Evolutionary conservation across 2,888 invertebrate species (phyloP), one percentile per base, ranked within the genome.

Genomic region (Drosophila pseudotalamancana): DNA sequence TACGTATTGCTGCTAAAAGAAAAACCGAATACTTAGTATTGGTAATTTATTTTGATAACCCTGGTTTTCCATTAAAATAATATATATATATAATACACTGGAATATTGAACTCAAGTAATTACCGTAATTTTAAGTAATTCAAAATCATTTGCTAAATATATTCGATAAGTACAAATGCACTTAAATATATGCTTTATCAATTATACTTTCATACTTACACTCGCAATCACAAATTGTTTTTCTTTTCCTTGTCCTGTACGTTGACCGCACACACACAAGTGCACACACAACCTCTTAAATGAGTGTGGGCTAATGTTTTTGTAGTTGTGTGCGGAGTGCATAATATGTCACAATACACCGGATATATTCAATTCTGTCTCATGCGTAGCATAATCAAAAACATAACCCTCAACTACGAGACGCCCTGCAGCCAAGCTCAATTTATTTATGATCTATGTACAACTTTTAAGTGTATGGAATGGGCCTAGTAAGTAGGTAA

Each of bases 291-390:
- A 5, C 21, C 12, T 12, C 6, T 23, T 23, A 2, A 21, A 3
- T n/a, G 37, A 29, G 21, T 27, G 31, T 49, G 5, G 6, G 2
- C 25, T 31, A 9, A 11, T 18, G 27, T 12, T 6, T 29, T 14
- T 25, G 31, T 29, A 27, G 35, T 34, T 53, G 34, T 34, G 37
- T 35, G 34, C 39, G 32, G 27, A 55, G 31, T 39, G 50, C 59
- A 63, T 31, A 42, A 42, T 46, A 14, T 35, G 18, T 45, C 51
- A 82, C 77, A 77, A 81, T 72, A 81, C 77, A 50, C 83, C 81
- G 83, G 83, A 83, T 84, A 81, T 81, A 75, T 74, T 81, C 62
- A 87, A 87, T 83, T 83, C 67, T 74, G 49, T 60, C 63, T 29
- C 29, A 72, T 68, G 48, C 65, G 57, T 67, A 60, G 40, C 46